A percentile compares a stretch with the other conserved stretches of the same genome.
phyloP scores from a whole-genome alignment of 1,140 invertebrate species.

The Phenacoccus solenopsis region DNA sequence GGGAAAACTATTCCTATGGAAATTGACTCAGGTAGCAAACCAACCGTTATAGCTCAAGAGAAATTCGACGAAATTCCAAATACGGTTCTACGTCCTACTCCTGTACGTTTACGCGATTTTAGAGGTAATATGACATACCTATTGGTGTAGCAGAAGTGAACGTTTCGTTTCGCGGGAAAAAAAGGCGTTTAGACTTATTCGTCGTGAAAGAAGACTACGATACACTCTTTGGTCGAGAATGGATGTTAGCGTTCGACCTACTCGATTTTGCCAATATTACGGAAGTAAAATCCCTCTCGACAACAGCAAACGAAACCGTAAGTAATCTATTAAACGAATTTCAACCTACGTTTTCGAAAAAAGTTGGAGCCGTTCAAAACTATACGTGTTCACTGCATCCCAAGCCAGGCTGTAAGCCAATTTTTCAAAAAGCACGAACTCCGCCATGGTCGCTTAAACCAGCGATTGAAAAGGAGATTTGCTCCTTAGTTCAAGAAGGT shows the following conservation, averaged over 20 bases:
- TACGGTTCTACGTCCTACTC: background rate
- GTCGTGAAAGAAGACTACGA: background rate
- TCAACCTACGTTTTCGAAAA: background rate
- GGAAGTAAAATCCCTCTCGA: background rate
- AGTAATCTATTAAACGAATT: background rate
- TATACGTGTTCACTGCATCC: background rate
- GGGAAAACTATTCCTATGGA: too few species aligned
- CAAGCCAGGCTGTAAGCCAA: conserved; percentile 23
- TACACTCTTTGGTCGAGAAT: background rate
- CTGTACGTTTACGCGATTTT: background rate
- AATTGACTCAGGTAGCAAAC: background rate
- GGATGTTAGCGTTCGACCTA: background rate
- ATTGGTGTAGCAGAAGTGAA: background rate
- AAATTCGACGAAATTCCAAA: background rate
- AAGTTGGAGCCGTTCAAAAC: background rate
- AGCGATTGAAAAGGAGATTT: conserved; percentile 32
- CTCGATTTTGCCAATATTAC: background rate
- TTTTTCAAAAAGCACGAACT: conserved; percentile 31
- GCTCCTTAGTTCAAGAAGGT: conserved; percentile 29
- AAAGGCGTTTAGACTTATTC: background rate
- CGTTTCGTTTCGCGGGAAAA: background rate
- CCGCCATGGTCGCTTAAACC: conserved; percentile 30
- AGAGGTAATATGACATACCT: background rate
- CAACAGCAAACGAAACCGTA: too few species aligned
- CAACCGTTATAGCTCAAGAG: background rate